Evolutionary conservation across 2,797 vertebrate genomes (phyloP).

Genomic region (Neomorphus geoffroyi): DNA sequence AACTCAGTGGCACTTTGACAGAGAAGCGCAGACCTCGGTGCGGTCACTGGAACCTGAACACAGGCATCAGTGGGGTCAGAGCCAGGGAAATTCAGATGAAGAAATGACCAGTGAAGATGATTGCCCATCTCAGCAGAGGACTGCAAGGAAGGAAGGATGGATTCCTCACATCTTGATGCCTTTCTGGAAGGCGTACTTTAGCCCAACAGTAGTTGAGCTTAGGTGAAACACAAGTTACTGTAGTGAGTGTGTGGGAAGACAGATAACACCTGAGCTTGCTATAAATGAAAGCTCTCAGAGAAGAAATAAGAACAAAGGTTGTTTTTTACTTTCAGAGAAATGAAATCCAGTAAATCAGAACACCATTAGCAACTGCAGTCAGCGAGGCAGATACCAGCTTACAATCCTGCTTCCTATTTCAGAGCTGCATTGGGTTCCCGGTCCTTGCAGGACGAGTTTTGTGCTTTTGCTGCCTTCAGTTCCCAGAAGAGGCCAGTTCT

Average conservation of each 20-base stretch:
- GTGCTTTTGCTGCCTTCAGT: neutral
- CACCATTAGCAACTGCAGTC: neutral
- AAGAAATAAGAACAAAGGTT: neutral
- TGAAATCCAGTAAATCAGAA: slow-evolving; percentile 22
- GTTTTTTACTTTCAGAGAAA: slow-evolving; percentile 3
- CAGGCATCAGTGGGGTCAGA: neutral
- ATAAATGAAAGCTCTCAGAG: slow-evolving; percentile 15
- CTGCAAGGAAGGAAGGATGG: neutral
- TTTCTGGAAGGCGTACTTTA: neutral
- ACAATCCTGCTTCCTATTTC: neutral
- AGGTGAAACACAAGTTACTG: neutral
- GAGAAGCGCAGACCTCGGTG: neutral
- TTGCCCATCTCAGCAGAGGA: neutral
- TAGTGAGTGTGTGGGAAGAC: neutral
- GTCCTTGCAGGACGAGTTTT: neutral
- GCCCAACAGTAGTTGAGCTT: neutral
- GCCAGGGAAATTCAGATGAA: neutral
- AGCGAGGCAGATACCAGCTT: neutral
- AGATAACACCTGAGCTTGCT: neutral
- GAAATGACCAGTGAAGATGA: neutral
- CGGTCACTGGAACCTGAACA: neutral
- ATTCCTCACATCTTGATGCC: neutral
- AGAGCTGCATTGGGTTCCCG: neutral
- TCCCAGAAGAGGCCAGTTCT: neutral
- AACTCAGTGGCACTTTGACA: neutral